Conservation (phyloP, 2,888 invertebrate species). For the Tenthredo livida region DNA sequence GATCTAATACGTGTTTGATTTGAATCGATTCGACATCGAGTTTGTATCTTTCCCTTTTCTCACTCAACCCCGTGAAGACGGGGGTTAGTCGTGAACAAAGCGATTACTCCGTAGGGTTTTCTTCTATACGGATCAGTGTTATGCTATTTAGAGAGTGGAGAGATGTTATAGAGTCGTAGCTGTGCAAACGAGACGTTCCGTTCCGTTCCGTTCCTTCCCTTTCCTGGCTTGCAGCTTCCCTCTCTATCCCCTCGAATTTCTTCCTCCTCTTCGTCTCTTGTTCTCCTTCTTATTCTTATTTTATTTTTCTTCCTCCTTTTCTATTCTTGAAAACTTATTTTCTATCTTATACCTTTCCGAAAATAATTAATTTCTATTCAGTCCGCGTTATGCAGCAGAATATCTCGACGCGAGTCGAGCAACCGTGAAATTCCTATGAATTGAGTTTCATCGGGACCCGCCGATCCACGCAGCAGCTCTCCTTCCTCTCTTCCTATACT, state of each 20-base stretch:
- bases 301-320: not conserved
- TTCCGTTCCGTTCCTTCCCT: not conserved
- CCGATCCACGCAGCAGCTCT: constrained; percentile 3
- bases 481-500: not conserved
- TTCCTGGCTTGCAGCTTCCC: not conserved
- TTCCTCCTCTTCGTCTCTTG: not conserved
- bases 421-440: constrained; percentile 57
- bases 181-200: constrained; percentile 53
- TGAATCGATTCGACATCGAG: not conserved
- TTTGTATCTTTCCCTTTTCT: not conserved
- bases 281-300: not conserved
- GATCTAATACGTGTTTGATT: not conserved
- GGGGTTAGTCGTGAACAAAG: constrained; percentile 45
- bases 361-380: constrained; percentile 58
- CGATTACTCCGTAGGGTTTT: constrained; percentile 35
- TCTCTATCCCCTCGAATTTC: not conserved
- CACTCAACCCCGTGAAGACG: not conserved
- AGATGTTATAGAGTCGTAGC: constrained; percentile 54
- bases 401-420: constrained; percentile 53
- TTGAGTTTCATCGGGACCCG: constrained; percentile 48
- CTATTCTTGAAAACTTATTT: constrained; percentile 8
- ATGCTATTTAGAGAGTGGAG: constrained; percentile 19
- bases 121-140: constrained; percentile 13
- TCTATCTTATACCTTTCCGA: constrained; percentile 41
- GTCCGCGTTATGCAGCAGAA: constrained; percentile 55